Evolutionary conservation across 1,140 invertebrate genomes (phyloP), one percentile per base, ranked within the genome.

Genomic region (Magallana ariakensis): DNA sequence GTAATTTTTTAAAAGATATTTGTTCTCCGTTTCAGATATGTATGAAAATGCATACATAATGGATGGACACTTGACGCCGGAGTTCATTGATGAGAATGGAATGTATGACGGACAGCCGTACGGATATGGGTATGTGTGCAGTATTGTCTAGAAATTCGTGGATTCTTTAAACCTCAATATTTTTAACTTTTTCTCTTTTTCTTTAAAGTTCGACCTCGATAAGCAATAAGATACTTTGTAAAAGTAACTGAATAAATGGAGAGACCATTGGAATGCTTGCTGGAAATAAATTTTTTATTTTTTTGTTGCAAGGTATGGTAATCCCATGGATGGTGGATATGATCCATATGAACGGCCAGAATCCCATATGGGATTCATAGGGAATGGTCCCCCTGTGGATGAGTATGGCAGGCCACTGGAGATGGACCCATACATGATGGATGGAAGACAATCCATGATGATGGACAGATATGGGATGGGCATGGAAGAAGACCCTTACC

Each of bases 31-130:
- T 89, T 62, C 56, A 87, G 87, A 88, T 88, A 80, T 80, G 15
- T 89, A 87, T 89, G 88, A 89, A 22, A 89, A 87, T 87, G 84
- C 57, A 16, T 89, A 81, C 55, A 91, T 94, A 81, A 92, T 93
- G 91, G 93, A 94, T 87, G 93, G 93, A 56, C 92, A 94, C 82
- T 84, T 94, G 6, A 93, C 92, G 13, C 93, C 93, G 33, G 93
- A 94, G 83, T 94, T 92, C 88, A 93, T 93, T 13, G 93, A 94
- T 87, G 93, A 93, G 60, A 89, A 89, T 85, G 88, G 88, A 15
- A 85, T 89, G 83, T 89, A 89, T 70, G 85, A 89, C 85, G 85
- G 87, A 15, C 85, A 80, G 57, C 84, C 84, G 5, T 87, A 85
- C 83, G 57, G 54, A 57, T 85, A 90, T 84, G 85, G 86, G 85